Conservation (phyloP, 2,113 vertebrate genomes). For the Procavia capensis region DNA sequence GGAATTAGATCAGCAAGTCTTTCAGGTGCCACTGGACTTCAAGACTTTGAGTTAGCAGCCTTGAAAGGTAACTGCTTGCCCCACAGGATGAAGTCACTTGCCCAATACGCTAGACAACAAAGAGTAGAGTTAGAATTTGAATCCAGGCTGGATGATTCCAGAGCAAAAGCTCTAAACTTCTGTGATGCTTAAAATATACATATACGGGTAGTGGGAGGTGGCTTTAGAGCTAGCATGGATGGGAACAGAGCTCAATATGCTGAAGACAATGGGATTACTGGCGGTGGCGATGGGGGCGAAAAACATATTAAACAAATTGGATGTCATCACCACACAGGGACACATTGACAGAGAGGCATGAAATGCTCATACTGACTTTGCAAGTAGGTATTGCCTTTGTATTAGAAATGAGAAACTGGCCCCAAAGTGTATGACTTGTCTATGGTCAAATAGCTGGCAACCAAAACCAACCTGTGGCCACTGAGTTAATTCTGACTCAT, state of each 20-base stretch:
- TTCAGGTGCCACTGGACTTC: not conserved
- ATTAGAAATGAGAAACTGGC: constrained; percentile 3
- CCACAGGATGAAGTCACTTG: not conserved
- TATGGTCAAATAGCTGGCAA: not conserved
- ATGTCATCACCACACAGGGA: not conserved
- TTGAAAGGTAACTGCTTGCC: not conserved
- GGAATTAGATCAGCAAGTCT: not conserved
- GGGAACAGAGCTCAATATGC: not conserved
- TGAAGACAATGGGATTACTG: not conserved
- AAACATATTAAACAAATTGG: not conserved
- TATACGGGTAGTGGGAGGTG: not conserved
- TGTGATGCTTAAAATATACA: not conserved
- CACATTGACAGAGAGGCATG: not conserved
- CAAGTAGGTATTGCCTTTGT: not conserved
- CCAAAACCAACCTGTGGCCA: too few species aligned
- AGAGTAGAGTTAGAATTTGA: not conserved
- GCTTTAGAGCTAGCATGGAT: not conserved
- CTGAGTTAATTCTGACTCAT: too few species aligned
- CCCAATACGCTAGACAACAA: not conserved
- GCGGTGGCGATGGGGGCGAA: not conserved
- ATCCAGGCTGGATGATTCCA: not conserved
- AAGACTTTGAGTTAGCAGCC: not conserved
- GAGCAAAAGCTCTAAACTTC: not conserved
- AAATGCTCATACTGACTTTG: not conserved
- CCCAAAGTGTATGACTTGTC: not conserved